A percentile compares a stretch with the other conserved stretches of the same genome.
These are phyloP conservation scores for Psettodes erumei DNA, from an alignment of 2,113 vertebrate species.

Conservation along the genomic window DNA sequence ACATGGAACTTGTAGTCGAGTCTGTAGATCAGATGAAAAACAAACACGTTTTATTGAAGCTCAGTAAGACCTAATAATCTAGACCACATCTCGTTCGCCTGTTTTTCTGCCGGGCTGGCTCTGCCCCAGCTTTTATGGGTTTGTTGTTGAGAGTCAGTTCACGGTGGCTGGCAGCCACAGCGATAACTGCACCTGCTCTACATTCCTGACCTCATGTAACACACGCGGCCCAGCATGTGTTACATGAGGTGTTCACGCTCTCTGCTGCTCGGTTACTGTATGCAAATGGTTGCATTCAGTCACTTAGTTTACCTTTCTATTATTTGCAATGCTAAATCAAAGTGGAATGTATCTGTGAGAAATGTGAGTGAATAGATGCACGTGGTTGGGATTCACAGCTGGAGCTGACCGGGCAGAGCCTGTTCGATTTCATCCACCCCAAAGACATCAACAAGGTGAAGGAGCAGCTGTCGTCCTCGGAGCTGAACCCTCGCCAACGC, in stretches of 20 bases:
- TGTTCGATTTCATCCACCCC: slow-evolving; percentile 90
- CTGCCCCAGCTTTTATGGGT: neutral
- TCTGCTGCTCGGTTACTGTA: no score
- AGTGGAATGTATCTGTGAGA: no score
- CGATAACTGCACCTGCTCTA: slow-evolving; percentile 17
- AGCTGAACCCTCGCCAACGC: slow-evolving; percentile 81
- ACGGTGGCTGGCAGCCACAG: neutral
- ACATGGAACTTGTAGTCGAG: neutral
- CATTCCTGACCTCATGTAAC: slow-evolving; percentile 20
- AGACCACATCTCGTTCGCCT: neutral
- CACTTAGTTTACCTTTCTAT: no score
- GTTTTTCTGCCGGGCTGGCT: neutral
- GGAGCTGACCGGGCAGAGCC: slow-evolving; percentile 87
- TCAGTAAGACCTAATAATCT: neutral
- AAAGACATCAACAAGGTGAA: slow-evolving; percentile 93
- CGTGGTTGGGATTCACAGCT: slow-evolving; percentile 67
- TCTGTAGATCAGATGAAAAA: neutral
- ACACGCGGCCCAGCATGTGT: slow-evolving; percentile 13
- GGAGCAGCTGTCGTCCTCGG: slow-evolving; percentile 88
- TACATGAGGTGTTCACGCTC: no score
- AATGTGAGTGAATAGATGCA: neutral
- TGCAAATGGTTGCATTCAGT: neutral
- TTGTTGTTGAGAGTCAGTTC: neutral
- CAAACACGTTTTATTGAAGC: neutral
- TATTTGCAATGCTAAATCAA: no score